A percentile compares a stretch with the other conserved stretches of the same genome.
phyloP scores from a whole-genome alignment of 1,140 invertebrate genomes.

The Heterodera schachtii region DNA sequence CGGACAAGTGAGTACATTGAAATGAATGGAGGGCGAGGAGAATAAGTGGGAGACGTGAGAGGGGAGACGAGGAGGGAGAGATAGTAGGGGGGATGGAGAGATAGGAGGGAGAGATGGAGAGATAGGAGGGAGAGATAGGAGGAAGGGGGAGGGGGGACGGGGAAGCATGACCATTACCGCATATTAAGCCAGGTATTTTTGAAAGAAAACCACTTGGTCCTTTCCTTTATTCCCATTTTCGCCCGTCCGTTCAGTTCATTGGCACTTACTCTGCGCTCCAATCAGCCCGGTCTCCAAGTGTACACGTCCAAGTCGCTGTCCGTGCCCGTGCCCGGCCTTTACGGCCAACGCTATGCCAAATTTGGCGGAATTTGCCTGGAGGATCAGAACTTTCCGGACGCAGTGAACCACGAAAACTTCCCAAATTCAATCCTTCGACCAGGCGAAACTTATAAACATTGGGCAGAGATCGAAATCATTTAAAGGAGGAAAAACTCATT shows the following conservation, averaged over 20 bases:
- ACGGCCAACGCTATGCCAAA: conserved; percentile 3
- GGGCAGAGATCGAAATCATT: conserved; percentile 19
- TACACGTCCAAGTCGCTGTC: conserved; percentile 15
- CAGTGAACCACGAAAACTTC: conserved; percentile 24
- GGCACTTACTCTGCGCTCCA: conserved; percentile 11
- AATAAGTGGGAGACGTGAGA: too few relatives aligned
- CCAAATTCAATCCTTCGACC: conserved; percentile 16
- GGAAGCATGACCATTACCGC: too few relatives aligned
- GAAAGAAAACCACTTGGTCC: too few relatives aligned
- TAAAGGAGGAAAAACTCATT: neutral
- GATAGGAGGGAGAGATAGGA: too few relatives aligned
- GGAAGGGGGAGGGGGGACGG: too few relatives aligned
- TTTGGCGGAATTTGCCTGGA: conserved; percentile 29
- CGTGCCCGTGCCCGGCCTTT: neutral
- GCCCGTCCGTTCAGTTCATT: neutral
- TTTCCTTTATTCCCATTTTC: neutral
- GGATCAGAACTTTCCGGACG: conserved; percentile 31
- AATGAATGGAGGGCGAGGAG: neutral
- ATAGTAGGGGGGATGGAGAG: too few relatives aligned
- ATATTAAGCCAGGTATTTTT: too few relatives aligned
- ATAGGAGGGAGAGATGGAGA: too few relatives aligned
- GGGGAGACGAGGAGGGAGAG: too few relatives aligned
- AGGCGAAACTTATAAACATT: conserved; percentile 17
- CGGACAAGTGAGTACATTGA: conserved; percentile 14
- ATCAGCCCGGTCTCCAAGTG: conserved; percentile 27